Evolutionary conservation across 2,888 invertebrate species (phyloP).

Genomic region (Ophion slaviceki): DNA sequence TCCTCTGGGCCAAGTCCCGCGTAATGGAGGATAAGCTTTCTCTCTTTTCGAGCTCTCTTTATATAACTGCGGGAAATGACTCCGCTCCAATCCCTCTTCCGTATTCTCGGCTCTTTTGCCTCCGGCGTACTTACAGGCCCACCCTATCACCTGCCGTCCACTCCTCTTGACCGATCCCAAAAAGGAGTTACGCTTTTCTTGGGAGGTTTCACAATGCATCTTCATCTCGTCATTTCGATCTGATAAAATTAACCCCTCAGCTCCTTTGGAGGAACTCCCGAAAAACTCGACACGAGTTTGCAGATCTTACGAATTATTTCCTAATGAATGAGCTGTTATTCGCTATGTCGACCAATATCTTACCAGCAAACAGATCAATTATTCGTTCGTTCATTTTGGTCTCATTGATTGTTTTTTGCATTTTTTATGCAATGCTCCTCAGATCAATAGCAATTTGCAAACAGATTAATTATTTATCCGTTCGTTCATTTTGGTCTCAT

Average conservation of each 20-base stretch:
- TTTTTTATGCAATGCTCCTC: no score
- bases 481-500: no score
- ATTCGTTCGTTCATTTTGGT: background rate
- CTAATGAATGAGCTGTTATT: background rate
- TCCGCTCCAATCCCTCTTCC: constrained; percentile 48
- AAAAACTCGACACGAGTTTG: constrained; percentile 21
- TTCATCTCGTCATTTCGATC: constrained; percentile 58
- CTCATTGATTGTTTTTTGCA: no score
- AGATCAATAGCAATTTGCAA: no score
- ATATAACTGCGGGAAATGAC: constrained; percentile 59
- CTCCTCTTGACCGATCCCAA: constrained; percentile 34
- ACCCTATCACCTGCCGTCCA: constrained; percentile 62
- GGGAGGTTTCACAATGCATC: constrained; percentile 38
- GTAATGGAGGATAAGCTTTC: constrained; percentile 82
- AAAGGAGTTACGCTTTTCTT: constrained; percentile 51
- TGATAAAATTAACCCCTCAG: constrained; percentile 57
- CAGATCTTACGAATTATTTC: constrained; percentile 13
- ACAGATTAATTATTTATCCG: background rate
- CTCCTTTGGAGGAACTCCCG: background rate
- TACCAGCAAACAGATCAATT: background rate
- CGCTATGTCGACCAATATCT: background rate
- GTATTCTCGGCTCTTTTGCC: constrained; percentile 34
- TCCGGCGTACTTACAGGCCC: constrained; percentile 18
- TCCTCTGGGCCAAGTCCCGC: constrained; percentile 70
- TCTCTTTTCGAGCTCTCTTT: constrained; percentile 22